phyloP scores from a whole-genome alignment of 1,140 invertebrate species.

The Sipha flava region DNA sequence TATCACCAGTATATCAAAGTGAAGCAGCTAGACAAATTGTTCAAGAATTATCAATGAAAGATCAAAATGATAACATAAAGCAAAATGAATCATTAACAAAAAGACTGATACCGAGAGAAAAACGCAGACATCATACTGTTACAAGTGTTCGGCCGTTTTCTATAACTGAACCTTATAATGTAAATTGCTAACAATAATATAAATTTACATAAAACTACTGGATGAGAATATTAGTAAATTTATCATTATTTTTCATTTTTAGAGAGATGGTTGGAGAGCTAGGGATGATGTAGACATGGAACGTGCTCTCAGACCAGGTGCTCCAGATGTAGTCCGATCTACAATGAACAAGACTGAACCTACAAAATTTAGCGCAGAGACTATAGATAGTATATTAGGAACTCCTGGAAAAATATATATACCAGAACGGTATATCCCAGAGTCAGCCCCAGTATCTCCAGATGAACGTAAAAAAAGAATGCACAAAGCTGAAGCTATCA shows the following conservation, averaged over 20 bases:
- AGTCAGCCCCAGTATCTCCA: conserved; percentile 66
- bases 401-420: conserved; percentile 84
- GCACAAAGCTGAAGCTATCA: conserved; percentile 82
- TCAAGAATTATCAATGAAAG: conserved; percentile 56
- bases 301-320: conserved; percentile 59
- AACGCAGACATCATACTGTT: conserved; percentile 77
- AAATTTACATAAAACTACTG: not conserved
- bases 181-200: not conserved
- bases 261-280: conserved; percentile 54
- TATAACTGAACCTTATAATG: conserved; percentile 24
- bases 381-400: conserved; percentile 73
- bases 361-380: conserved; percentile 58
- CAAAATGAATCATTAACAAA: conserved; percentile 39
- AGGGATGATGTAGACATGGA: conserved; percentile 81
- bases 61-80: conserved; percentile 35
- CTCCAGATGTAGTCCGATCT: conserved; percentile 76
- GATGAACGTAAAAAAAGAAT: conserved; percentile 71
- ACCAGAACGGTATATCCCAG: conserved; percentile 82
- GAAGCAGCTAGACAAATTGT: conserved; percentile 75
- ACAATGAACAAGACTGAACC: conserved; percentile 57
- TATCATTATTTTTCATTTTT: conserved; percentile 14
- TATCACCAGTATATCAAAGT: conserved; percentile 64
- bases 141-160: conserved; percentile 49
- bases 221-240: not conserved
- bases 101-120: conserved; percentile 65